Conservation (phyloP, 2,113 vertebrate genomes). For the Corythornis madagascariensis region DNA sequence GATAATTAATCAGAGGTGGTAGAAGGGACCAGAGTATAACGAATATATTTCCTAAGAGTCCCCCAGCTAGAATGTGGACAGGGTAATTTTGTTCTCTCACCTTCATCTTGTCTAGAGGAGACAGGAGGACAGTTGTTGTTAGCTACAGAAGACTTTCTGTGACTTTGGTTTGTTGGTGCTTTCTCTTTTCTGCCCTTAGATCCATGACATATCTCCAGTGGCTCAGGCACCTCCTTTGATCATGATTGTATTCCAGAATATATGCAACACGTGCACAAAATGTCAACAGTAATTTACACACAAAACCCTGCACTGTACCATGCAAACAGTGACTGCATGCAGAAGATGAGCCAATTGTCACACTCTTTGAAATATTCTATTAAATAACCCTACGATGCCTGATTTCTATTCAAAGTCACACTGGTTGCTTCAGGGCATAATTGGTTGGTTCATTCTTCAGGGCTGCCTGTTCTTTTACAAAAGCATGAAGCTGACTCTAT, state of each 20-base stretch:
- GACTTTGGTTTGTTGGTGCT: constrained; percentile 2
- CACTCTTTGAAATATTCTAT: constrained; percentile 22
- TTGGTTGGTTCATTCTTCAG: constrained; percentile 33
- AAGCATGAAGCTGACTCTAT: constrained; percentile 41
- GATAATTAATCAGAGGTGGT: neutral
- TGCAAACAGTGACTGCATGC: neutral
- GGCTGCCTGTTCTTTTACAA: constrained; percentile 35
- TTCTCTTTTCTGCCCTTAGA: neutral
- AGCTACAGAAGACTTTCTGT: neutral
- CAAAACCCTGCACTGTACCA: neutral
- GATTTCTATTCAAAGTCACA: constrained; percentile 59
- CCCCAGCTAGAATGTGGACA: neutral
- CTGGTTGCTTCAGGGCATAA: constrained; percentile 52
- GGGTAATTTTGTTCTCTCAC: neutral
- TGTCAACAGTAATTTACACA: constrained; percentile 7
- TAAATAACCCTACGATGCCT: neutral
- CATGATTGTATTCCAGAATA: neutral
- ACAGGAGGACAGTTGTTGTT: neutral
- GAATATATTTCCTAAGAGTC: neutral
- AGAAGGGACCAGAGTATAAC: neutral
- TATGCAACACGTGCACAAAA: neutral
- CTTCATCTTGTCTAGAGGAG: neutral
- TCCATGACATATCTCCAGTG: neutral
- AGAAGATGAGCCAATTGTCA: neutral
- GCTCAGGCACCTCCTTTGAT: constrained; percentile 12